Evolutionary conservation across 2,113 vertebrate species (phyloP).

Genomic region (Crotalus tigris): DNA sequence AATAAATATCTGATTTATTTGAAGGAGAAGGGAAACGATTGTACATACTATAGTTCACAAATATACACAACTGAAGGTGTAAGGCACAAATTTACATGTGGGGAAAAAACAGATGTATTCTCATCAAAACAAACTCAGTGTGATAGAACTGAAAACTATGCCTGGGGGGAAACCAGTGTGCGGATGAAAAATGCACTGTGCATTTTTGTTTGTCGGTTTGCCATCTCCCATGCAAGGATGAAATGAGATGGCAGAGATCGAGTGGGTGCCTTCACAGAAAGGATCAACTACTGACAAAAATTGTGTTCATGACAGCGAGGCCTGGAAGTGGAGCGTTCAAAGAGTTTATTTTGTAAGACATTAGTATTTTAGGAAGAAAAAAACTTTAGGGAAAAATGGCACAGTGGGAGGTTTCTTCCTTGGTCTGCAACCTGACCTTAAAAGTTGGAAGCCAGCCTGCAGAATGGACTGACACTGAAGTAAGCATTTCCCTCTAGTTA

Average conservation of each 20-base stretch:
- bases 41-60: constrained; percentile 83
- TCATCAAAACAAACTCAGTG: constrained; percentile 66
- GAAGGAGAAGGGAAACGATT: constrained; percentile 56
- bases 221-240: constrained; percentile 84
- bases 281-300: constrained; percentile 79
- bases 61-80: constrained; percentile 94
- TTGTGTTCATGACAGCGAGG: constrained; percentile 74
- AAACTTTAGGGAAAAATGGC: constrained; percentile 51
- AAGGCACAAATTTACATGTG: constrained; percentile 99
- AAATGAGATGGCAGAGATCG: constrained; percentile 79
- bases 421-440: constrained; percentile 63
- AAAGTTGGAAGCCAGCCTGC: constrained; percentile 66
- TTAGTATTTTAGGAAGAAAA: constrained; percentile 58
- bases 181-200: constrained; percentile 70
- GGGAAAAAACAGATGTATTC: constrained; percentile 87
- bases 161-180: constrained; percentile 73
- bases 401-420: constrained; percentile 18
- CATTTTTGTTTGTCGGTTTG: constrained; percentile 67
- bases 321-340: constrained; percentile 62
- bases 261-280: constrained; percentile 81
- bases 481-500: constrained; percentile 82
- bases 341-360: constrained; percentile 64
- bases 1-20: constrained; percentile 77
- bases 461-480: constrained; percentile 82
- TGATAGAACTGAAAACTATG: constrained; percentile 73